Evolutionary conservation across 2,888 invertebrate genomes (phyloP).

Genomic region (Eristalinus aeneus): DNA sequence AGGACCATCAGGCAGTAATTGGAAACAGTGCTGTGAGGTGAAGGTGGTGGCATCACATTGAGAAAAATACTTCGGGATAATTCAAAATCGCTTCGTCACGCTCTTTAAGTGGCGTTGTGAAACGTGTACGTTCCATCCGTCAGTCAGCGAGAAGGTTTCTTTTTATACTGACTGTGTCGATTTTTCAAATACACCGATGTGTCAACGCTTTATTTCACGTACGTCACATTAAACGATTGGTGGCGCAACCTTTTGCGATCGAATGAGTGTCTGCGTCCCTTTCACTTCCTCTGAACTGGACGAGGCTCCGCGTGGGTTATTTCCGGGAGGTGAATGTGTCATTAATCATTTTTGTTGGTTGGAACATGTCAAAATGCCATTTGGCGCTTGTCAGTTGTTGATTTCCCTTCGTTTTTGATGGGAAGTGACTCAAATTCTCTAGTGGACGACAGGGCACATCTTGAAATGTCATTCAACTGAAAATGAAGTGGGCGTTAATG

Average conservation of each 20-base stretch:
- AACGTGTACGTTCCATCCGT: background rate
- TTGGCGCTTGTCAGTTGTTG: constrained; percentile 16
- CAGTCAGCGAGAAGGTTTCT: constrained; percentile 27
- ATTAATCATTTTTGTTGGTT: constrained; percentile 53
- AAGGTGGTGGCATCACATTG: background rate
- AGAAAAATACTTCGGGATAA: background rate
- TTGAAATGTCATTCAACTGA: constrained; percentile 13
- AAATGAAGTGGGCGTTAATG: background rate
- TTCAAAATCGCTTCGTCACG: background rate
- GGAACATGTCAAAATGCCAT: constrained; percentile 52
- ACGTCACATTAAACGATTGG: constrained; percentile 33
- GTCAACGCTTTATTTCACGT: constrained; percentile 38
- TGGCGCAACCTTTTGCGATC: background rate
- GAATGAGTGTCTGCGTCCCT: background rate
- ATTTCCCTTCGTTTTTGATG: background rate
- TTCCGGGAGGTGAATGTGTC: constrained; percentile 14
- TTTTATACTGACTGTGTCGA: constrained; percentile 9
- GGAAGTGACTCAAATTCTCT: constrained; percentile 13
- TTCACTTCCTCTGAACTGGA: background rate
- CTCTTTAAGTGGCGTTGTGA: background rate
- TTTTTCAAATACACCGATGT: constrained; percentile 28
- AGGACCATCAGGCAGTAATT: constrained; percentile 32
- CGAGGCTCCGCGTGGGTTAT: background rate
- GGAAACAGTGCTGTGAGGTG: background rate
- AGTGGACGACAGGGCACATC: constrained; percentile 22